Base-by-base conservation (phyloP, 2,113 vertebrate species). In the Alligator mississippiensis region DNA sequence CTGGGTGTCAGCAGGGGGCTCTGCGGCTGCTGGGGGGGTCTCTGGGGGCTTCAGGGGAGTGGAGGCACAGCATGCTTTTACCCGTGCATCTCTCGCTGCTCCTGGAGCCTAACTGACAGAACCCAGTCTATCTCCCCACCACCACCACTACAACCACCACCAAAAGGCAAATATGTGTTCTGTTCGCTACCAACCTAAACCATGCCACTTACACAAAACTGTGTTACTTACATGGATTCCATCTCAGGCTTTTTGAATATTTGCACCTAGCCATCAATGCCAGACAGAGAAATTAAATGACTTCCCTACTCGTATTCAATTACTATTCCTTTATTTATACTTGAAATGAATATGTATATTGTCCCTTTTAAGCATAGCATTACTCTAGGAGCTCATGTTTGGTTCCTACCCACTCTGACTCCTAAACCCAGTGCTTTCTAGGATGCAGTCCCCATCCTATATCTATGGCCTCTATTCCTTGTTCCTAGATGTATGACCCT, bases 261-360 rank as follows among this genome's bases (percentile, higher is more conserved):
- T 2, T 62, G 8, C 66, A 76, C 64, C 64, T 66, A 78, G 19
- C 11, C 68, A 15, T 16, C 79, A 57, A 3, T 57, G 18, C 70
- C 4, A 70, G 4, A 2, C 30, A 80, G 27, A 82, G 24, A 77
- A 88, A 3, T 27, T 57, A 82, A 93, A 78, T 83, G 5, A 12
- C 38, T 22, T 80, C 89, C 2, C 24, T 9, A 38, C 83, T 91
- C 83, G 75, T 76, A 61, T 11, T 83, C 21, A 62, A 3, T 62
- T 34, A n/a, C 61, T 0, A 2, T 18, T 61, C 4, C 9, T 4
- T 13, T 79, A 5, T 58, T 83, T 22, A 4, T 22, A 14, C 0
- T 34, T 34, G 34, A 34, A 79, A 6, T 9, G 6, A 63, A 87
- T 95, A 47, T 1, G 25, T 58, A 57, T 24, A 21, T 21, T n/a